Percentiles rank a stretch among this genome's conserved stretches.
Evolutionary conservation across 2,888 invertebrate species (phyloP).

Genomic region (Agrochola circellaris): DNA sequence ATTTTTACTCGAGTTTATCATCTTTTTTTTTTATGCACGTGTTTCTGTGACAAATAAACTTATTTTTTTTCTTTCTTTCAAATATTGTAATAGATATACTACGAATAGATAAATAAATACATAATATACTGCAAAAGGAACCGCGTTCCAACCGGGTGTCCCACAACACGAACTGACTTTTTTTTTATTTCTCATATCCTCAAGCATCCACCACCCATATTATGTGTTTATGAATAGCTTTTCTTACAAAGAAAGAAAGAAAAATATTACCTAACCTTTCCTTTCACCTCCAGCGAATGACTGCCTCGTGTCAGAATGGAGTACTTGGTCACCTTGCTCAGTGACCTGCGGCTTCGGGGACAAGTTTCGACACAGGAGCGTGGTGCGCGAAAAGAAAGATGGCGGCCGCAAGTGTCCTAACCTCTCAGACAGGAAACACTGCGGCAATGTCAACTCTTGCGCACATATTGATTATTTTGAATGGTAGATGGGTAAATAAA

Average conservation of each 20-base stretch:
- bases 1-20: too few relatives aligned
- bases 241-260: neutral
- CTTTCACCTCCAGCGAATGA: conserved; percentile 92
- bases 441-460: conserved; percentile 84
- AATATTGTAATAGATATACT: too few relatives aligned
- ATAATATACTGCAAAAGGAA: too few relatives aligned
- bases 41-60: too few relatives aligned
- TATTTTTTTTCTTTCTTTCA: too few relatives aligned
- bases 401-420: conserved; percentile 91
- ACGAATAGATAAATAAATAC: too few relatives aligned
- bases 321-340: conserved; percentile 95
- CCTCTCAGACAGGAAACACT: conserved; percentile 81
- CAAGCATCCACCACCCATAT: too few relatives aligned
- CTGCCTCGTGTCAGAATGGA: conserved; percentile 96
- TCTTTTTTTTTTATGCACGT: too few relatives aligned
- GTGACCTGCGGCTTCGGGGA: conserved; percentile 97
- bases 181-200: neutral
- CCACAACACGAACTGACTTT: too few relatives aligned
- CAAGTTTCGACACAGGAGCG: conserved; percentile 93
- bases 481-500: conserved; percentile 73
- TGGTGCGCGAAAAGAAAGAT: conserved; percentile 93
- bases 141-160: too few relatives aligned
- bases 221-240: neutral
- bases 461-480: conserved; percentile 84
- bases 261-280: conserved; percentile 43